These are phyloP conservation scores for Diarsia dahlii DNA, from an alignment of 2,888 invertebrate genomes.

Conservation along the genomic window DNA sequence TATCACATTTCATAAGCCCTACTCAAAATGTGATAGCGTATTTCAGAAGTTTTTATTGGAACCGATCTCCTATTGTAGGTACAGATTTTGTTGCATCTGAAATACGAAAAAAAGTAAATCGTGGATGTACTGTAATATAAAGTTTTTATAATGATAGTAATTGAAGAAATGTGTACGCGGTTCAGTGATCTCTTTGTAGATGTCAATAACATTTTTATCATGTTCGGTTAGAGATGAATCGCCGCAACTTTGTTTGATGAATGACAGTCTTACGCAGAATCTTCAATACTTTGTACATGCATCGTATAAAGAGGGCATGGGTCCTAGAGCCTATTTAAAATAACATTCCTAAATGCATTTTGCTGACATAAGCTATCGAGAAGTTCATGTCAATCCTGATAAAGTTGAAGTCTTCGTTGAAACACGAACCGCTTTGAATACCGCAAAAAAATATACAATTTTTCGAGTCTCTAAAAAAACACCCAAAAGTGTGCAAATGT, in stretches of 20 bases:
- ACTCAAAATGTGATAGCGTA: slow-evolving; percentile 45
- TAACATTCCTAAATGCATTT: too few relatives aligned
- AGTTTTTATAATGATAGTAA: slow-evolving; percentile 19
- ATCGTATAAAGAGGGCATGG: not conserved
- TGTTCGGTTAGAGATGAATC: not conserved
- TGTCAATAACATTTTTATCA: slow-evolving; percentile 43
- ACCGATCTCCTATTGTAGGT: slow-evolving; percentile 35
- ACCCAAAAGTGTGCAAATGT: too few relatives aligned
- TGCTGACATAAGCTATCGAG: too few relatives aligned
- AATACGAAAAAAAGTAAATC: slow-evolving; percentile 31
- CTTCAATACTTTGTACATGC: not conserved
- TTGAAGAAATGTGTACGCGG: slow-evolving; percentile 16
- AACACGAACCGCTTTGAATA: too few relatives aligned
- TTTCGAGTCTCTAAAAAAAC: too few relatives aligned
- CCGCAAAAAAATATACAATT: too few relatives aligned
- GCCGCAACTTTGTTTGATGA: not conserved
- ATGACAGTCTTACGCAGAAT: not conserved
- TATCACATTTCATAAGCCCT: slow-evolving; percentile 50
- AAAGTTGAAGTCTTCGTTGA: too few relatives aligned
- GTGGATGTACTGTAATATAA: slow-evolving; percentile 3
- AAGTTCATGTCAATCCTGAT: too few relatives aligned
- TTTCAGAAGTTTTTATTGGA: slow-evolving; percentile 47
- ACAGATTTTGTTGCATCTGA: slow-evolving; percentile 20
- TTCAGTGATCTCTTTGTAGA: slow-evolving; percentile 13
- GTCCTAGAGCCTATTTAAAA: not conserved